Evolutionary conservation across 2,888 invertebrate genomes (phyloP), one percentile per base, ranked within the genome.

Genomic region (Pandemis heparana): DNA sequence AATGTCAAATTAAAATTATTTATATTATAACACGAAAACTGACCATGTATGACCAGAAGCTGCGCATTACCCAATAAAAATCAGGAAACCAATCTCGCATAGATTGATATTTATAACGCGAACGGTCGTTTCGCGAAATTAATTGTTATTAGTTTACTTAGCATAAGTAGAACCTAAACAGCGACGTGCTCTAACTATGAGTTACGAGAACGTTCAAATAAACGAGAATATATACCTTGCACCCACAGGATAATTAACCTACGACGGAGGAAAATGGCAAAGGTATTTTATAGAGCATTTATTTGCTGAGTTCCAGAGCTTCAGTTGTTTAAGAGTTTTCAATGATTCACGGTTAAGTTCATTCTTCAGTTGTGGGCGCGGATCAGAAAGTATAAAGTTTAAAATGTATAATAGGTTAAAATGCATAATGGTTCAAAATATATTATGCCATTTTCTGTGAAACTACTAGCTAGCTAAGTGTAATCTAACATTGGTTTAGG

Each of bases 121-220:
- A 39, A 68, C 23, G 59, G 23, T n/a, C 53, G 56, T 59, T 63
- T 48, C 23, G 38, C 39, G 43, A 53, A 67, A 69, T 64, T 69
- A 74, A 70, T 74, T 70, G 65, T 53, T 74, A 74, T 74, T 65
- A 70, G 74, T 74, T 69, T 65, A 74, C 74, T 69, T 70, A 74
- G 64, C 64, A 74, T 70, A 74, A 68, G 64, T 43, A 74, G 69
- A 60, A 65, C 69, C 70, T 70, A 74, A 51, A 70, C 69, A 69
- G 48, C 64, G 69, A 60, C 63, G 53, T 16, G 63, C 53, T 18
- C 69, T 74, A 61, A 74, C 70, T 61, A 74, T 70, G 60, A 74
- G 64, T 61, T 65, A 74, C 69, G 70, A 59, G 43, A 51, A 41
- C 51, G 70, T n/a, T 65, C 53, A 3, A 23, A 51, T 23, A 65